Evolutionary conservation across 2,888 invertebrate species (phyloP).

Genomic region (Ectropis crepuscularia): DNA sequence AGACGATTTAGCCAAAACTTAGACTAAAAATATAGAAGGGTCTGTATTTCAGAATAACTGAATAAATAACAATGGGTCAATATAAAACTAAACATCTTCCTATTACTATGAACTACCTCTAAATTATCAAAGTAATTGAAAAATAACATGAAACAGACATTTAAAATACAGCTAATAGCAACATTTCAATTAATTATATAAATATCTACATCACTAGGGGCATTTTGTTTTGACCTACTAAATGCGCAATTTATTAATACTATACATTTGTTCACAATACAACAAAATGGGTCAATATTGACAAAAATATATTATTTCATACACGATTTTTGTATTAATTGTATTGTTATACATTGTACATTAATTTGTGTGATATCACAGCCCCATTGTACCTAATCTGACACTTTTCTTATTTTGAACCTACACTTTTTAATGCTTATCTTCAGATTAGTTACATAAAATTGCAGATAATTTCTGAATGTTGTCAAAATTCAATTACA

Average conservation of each 20-base stretch:
- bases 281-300: conserved; percentile 10
- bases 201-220: conserved; percentile 16
- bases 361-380: conserved; percentile 10
- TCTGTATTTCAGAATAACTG: no score
- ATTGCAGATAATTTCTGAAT: background rate
- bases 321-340: conserved; percentile 2
- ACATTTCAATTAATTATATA: conserved; percentile 5
- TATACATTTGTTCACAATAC: conserved; percentile 18
- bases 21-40: no score
- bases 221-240: conserved; percentile 29
- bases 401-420: background rate
- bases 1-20: no score
- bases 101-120: no score
- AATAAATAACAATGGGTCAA: no score
- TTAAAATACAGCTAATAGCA: conserved; percentile 13
- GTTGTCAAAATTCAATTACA: background rate
- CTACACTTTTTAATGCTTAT: background rate
- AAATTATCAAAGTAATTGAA: background rate
- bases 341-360: conserved; percentile 26
- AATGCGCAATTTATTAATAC: conserved; percentile 37
- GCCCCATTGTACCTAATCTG: background rate
- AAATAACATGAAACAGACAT: background rate
- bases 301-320: conserved; percentile 12
- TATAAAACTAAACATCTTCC: no score
- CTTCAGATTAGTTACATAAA: background rate